Conservation (phyloP, 1,140 invertebrate species). For the Leptoteleia sp. region DNA sequence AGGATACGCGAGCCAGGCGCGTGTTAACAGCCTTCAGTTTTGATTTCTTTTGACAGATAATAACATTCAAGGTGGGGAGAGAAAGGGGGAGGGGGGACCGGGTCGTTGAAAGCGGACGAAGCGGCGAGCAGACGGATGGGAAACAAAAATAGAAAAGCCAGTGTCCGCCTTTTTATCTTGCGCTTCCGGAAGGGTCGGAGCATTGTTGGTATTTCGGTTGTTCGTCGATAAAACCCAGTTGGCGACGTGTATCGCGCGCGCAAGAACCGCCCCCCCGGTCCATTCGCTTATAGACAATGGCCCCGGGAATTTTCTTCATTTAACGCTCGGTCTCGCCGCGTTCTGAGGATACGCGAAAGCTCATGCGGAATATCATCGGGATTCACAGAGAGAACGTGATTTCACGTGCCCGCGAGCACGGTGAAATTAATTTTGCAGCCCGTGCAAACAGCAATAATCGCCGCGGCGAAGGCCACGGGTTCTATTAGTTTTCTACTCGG, state of each 20-base stretch:
- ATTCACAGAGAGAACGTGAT: conserved; percentile 52
- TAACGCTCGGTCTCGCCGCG: too few relatives aligned
- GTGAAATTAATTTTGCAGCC: conserved; percentile 66
- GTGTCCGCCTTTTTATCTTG: too few relatives aligned
- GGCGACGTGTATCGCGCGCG: too few relatives aligned
- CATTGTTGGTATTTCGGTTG: conserved; percentile 17
- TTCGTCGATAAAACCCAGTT: conserved; percentile 27
- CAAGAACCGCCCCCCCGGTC: too few relatives aligned
- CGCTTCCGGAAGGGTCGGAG: conserved; percentile 16
- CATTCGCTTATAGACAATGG: conserved; percentile 48
- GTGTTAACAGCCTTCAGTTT: too few relatives aligned
- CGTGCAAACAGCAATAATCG: conserved; percentile 59
- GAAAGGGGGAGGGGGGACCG: too few relatives aligned
- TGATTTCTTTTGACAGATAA: too few relatives aligned
- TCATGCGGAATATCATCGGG: conserved; percentile 50
- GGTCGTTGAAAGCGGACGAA: too few relatives aligned
- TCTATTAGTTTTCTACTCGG: conserved; percentile 70
- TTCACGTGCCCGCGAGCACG: conserved; percentile 62
- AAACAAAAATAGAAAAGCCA: too few relatives aligned
- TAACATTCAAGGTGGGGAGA: too few relatives aligned
- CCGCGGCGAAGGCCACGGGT: conserved; percentile 30
- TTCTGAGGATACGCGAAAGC: conserved; percentile 33
- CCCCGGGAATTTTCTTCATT: conserved; percentile 51
- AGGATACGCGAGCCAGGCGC: too few relatives aligned
- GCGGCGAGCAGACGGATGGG: too few relatives aligned